Evolutionary conservation across 2,113 vertebrate genomes (phyloP).

Genomic region (Brachyhypopomus gauderio): DNA sequence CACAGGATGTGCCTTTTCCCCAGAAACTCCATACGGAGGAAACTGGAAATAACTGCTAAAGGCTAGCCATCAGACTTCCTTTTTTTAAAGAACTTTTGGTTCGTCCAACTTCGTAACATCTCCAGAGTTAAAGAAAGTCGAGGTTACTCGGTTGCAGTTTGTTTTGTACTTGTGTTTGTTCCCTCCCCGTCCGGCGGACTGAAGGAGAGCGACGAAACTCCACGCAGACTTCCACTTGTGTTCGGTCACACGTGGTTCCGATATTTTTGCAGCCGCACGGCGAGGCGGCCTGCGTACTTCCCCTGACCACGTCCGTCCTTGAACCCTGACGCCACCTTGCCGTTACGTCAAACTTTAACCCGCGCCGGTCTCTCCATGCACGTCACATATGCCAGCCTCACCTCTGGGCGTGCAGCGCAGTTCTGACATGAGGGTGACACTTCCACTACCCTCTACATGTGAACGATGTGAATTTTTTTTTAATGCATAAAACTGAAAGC

Average conservation of each 20-base stretch:
- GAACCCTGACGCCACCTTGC: conserved; percentile 14
- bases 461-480: conserved; percentile 2
- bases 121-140: neutral
- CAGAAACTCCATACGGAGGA: conserved; percentile 2
- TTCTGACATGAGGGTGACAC: conserved; percentile 17
- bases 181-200: neutral
- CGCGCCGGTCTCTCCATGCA: neutral
- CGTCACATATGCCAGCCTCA: neutral
- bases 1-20: neutral
- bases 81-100: neutral
- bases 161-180: too few relatives aligned
- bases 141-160: neutral
- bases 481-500: conserved; percentile 11
- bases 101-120: neutral
- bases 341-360: neutral
- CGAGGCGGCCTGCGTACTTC: neutral
- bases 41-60: conserved; percentile 4
- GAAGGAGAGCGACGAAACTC: neutral
- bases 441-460: neutral
- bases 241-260: neutral
- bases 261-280: conserved; percentile 7
- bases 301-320: conserved; percentile 22
- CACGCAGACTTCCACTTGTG: neutral
- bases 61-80: neutral
- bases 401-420: conserved; percentile 27